Base-by-base conservation (phyloP, 23 tunicate genomes). In the Corella eumyota region DNA sequence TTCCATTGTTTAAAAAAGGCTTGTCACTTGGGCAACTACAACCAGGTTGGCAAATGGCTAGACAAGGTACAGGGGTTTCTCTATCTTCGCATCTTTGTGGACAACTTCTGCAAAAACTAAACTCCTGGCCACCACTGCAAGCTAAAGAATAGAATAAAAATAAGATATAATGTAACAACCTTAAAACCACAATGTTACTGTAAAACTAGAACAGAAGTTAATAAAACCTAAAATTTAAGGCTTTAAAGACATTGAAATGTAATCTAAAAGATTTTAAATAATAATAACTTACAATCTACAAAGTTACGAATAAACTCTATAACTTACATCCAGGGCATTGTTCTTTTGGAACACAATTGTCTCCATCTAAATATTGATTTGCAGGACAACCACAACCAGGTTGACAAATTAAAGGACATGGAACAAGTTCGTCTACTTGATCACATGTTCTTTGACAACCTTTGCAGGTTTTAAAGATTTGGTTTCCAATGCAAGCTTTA, bases 21-120 rank as follows among this genome's bases (percentile, higher is more conserved):
- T n/a, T 60, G 19, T 45, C 65, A 31, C 1, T 4, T 3, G 65
- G 65, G 22, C 65, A 62, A 17, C 27, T 37, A 28, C 68, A 62
- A 21, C 40, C 46, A 11, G 17, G 25, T 2, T 52, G 29, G 51
- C 68, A 62, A 7, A 22, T 21, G 1, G 51, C 34, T n/a, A 52
- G 25, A 20, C 68, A 62, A 9, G 25, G 11, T 13, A n/a, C 28
- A 1, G 29, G 29, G 1, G 31, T 62, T 9, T 38, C 40, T 38
- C 68, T 25, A 13, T 62, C 40, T 2, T 37, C 68, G 40, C 68
- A 62, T 2, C 52, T 62, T 5, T 37, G 7, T 3, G 57, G 52
- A 32, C 62, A 75, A 20, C 67, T 60, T 22, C 58, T 73, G 48
- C 82, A 75, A 5, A n/a, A n/a, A n/a, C n/a, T n/a, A n/a, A n/a